phyloP scores from a whole-genome alignment of 2,113 vertebrate genomes.

The Dinomys branickii region DNA sequence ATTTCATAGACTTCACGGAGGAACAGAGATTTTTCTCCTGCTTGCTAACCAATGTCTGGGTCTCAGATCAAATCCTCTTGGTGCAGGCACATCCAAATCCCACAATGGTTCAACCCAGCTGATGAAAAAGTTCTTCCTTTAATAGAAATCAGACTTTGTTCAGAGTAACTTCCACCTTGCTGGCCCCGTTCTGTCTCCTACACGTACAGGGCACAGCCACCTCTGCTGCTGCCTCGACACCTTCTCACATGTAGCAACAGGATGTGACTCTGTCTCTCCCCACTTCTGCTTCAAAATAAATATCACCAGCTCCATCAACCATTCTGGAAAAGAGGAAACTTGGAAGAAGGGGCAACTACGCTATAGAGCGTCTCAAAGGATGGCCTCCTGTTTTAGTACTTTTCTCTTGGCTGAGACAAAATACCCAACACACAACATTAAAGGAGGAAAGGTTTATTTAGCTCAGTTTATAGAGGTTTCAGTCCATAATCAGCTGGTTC shows the following conservation, averaged over 20 bases:
- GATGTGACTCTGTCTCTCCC: background rate
- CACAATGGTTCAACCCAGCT: accelerated
- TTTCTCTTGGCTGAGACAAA: too few species aligned
- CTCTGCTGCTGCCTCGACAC: background rate
- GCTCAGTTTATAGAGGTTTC: too few species aligned
- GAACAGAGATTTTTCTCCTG: background rate
- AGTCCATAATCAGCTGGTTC: too few species aligned
- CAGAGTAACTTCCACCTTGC: too few species aligned
- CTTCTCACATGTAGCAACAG: background rate
- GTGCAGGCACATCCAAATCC: background rate
- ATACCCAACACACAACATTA: too few species aligned
- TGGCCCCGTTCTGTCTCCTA: background rate
- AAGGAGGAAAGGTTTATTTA: too few species aligned
- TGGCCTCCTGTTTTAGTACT: background rate
- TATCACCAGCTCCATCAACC: background rate
- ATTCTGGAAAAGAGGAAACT: background rate
- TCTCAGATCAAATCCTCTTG: background rate
- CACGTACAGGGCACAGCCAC: background rate
- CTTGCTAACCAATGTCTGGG: background rate
- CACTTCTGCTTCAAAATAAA: background rate
- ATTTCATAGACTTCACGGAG: too few species aligned
- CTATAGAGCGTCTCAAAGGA: background rate
- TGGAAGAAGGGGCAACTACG: background rate
- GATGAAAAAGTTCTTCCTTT: background rate
- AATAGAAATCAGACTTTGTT: background rate